A percentile compares a stretch with the other conserved stretches of the same genome.
phyloP scores from a whole-genome alignment of 2,888 invertebrate species.

The Scotopteryx bipunctaria region DNA sequence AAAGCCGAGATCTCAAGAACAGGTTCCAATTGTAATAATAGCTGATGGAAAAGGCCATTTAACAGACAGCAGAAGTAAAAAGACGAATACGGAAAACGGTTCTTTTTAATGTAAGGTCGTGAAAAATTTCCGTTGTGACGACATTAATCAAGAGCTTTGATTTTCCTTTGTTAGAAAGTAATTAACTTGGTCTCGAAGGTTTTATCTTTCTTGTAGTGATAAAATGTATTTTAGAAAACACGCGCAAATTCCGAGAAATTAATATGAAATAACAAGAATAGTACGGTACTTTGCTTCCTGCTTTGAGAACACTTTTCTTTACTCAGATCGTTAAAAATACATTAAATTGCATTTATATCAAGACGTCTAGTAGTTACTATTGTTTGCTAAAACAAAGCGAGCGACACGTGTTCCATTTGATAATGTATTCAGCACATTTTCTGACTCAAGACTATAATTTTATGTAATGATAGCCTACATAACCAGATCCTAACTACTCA shows the following conservation, averaged over 20 bases:
- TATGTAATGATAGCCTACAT: conserved; percentile 7
- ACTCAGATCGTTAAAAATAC: conserved; percentile 27
- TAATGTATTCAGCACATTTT: conserved; percentile 24
- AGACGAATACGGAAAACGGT: conserved; percentile 27
- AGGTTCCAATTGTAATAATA: conserved; percentile 14
- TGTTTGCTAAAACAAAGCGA: conserved; percentile 22
- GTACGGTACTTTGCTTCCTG: conserved; percentile 15
- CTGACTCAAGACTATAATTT: conserved; percentile 1
- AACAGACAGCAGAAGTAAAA: conserved; percentile 11
- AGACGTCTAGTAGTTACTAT: conserved; percentile 9
- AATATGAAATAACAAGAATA: conserved; percentile 11
- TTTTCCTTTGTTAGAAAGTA: conserved; percentile 32
- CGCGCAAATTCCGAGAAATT: conserved; percentile 11
- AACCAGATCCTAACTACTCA: background rate
- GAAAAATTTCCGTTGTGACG: conserved; percentile 33
- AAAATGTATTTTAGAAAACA: conserved; percentile 17
- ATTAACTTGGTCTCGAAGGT: conserved; percentile 32
- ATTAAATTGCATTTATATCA: conserved; percentile 24
- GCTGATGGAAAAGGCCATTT: background rate
- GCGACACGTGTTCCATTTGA: conserved; percentile 29
- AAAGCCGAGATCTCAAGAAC: conserved; percentile 23
- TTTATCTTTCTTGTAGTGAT: conserved; percentile 28
- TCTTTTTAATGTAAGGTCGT: conserved; percentile 26
- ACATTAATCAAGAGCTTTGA: conserved; percentile 36
- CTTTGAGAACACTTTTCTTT: conserved; percentile 18